phyloP scores from a whole-genome alignment of 2,888 invertebrate species.

The Ectropis crepuscularia region DNA sequence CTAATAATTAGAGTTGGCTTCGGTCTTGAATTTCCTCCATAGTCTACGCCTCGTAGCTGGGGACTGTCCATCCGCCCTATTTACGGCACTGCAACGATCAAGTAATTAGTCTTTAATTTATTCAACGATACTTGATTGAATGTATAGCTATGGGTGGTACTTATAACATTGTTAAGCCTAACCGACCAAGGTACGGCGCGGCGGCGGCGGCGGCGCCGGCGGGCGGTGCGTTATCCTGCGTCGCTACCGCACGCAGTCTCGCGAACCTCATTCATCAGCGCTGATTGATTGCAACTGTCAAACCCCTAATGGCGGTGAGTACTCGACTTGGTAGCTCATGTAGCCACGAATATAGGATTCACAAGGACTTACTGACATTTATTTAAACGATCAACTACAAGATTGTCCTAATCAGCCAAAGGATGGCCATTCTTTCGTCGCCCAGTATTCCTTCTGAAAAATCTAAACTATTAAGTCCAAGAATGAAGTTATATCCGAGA shows the following conservation, averaged over 20 bases:
- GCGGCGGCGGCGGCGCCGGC: no score
- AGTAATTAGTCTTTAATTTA: conserved; percentile 5
- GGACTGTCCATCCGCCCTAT: no score
- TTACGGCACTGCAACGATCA: no score
- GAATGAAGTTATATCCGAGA: no score
- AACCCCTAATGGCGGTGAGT: conserved; percentile 79
- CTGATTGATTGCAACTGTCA: conserved; percentile 85
- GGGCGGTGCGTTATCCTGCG: conserved; percentile 24
- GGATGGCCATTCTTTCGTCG: no score
- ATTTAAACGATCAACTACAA: no score
- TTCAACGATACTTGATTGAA: neutral
- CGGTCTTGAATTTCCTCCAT: no score
- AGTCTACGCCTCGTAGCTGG: no score
- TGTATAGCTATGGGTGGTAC: conserved; percentile 25
- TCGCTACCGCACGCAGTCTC: conserved; percentile 66
- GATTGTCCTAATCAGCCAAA: no score
- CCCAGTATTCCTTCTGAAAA: no score
- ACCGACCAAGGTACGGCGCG: conserved; percentile 22
- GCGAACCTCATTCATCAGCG: conserved; percentile 79
- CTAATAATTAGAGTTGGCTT: no score
- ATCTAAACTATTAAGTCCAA: no score
- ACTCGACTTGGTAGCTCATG: conserved; percentile 63
- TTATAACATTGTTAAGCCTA: conserved; percentile 38
- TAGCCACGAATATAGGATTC: conserved; percentile 13
- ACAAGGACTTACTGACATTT: conserved; percentile 1